Base-by-base conservation (phyloP, 2,797 vertebrate species). In the Enteromius argenteus region DNA sequence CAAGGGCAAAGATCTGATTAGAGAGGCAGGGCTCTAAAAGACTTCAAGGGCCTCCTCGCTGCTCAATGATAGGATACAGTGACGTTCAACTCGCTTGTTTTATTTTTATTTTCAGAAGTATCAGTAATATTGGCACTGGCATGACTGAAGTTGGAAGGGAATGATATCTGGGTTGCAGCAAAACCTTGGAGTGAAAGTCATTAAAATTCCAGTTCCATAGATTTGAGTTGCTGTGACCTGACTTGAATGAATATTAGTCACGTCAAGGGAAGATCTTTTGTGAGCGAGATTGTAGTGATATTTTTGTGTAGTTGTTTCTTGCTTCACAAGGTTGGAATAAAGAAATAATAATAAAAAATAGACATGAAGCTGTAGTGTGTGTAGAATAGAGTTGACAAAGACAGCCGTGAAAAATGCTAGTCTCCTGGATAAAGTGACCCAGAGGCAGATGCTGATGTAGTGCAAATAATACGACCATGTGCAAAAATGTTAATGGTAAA, bases 1-100 rank as follows among this genome's bases (percentile, higher is more conserved):
- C 56, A 39, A 80, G 87, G 86, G 86, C 86, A 88, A 83, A 88
- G 66, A 86, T 89, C 58, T 58, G 84, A 88, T 88, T 86, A 87
- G 37, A 84, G 53, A 78, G 82, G 64, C 74, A 79, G 53, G 39
- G 23, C 35, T 84, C 82, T 78, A 37, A 58, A 60, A 78, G 49
- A 71, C 64, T 69, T 79, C 66, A 78, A 84, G 82, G 51, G 74
- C 27, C 74, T 60, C 53, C 82, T 78, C 3, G 3, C 35, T 13
- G 11, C 66, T 60, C 49, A 62, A 46, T 78, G 74, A 78, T 30
- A 37, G 23, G 7, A 71, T 78, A 49, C 53, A 46, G 64, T 49
- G 74, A 69, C 15, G 5, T 56, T 78, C 82, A 17, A 13, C 51
- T 21, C 21, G 39, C 72, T 64, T 51, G n/a, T 60, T 78, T 56